Base-by-base conservation (phyloP, 2,113 vertebrate species). In the Miniopterus natalensis region DNA sequence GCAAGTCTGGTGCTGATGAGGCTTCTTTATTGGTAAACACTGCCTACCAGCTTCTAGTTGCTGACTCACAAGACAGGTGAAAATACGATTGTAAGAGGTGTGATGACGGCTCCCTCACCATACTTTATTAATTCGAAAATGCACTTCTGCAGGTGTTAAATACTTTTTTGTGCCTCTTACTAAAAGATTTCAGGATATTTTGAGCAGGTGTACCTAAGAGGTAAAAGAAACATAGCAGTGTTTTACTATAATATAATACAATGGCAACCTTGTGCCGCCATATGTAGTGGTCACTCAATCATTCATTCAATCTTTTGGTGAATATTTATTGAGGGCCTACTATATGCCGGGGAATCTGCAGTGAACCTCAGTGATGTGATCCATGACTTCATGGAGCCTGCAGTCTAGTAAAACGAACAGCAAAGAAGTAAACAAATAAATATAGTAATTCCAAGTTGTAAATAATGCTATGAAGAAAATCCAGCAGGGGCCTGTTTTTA, bases 101-200 rank as follows among this genome's bases (percentile, higher is more conserved):
- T 84, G 49, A 80, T 89, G 63, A 85, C 40, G 70, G 63, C 40
- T 96, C 40, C 31, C 75, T 95, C 45, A 45, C 21, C 14, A 70
- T 36, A 87, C 42, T 83, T 95, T 95, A 85, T 96, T 96, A 92
- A 97, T 97, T 92, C 90, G 59, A 81, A 61, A 84, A 86, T 86
- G 61, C 13, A 83, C 51, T 92, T 95, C 45, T 57, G 10, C 55
- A 95, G 61, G 63, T 61, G 18, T 66, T 92, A 93, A 92, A 71
- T 70, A 95, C 57, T 63, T 88, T 92, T 93, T 77, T 63, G 66
- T 68, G 13, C 27, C 17, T 93, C 59, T 90, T 95, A 92, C 84
- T 61, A 68, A 88, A 94, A 91, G 3, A 89, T 66, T 91, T 94
- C 40, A 84, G 55, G n/a, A 89, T 94, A 88, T 93, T 95, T 96